Evolutionary conservation across 2,888 invertebrate species (phyloP), one percentile per base, ranked within the genome.

Genomic region (Apamea epomidion): DNA sequence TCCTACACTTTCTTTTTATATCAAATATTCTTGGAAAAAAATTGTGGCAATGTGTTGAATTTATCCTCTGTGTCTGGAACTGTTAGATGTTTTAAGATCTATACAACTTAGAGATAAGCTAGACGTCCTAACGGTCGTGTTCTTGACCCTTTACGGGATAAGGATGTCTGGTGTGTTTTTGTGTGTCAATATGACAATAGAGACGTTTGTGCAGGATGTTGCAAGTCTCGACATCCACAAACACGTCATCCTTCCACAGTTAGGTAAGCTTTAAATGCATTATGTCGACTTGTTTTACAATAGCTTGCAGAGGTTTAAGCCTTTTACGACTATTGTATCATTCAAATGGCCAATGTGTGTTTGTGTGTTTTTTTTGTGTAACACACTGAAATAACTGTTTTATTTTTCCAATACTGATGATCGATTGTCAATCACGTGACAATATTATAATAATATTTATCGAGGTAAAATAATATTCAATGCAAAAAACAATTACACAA

Each of bases 151-250:
- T 74, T 64, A 58, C 48, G 58, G 74, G 16, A 74, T 76, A 76
- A 77, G 75, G 64, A 79, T 82, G 68, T 81, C 42, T 67, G 70
- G 62, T 62, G 45, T 18, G 83, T 77, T 80, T 82, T 80, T 78
- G 74, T 83, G 62, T 74, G 81, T 83, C 75, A 85, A 86, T 83
- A 76, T 70, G 65, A 81, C 64, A 88, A 83, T 68, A 76, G 48
- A 67, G 68, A 69, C 65, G 67, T 81, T 81, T 75, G 73, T 79
- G 74, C 75, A 79, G 86, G 68, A 83, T 81, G 78, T 74, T 68
- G 67, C 70, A 32, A 67, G 75, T 68, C 48, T 64, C 58, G 62
- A 62, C 73, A 68, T 83, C 37, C 60, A 73, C 67, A 74, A 78
- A 76, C 48, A 64, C 88, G 62, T 75, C 37, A 60, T 65, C 42